These are phyloP conservation scores for Hirudinaria manillensis DNA, from an alignment of 2,888 invertebrate species.

Conservation along the genomic window DNA sequence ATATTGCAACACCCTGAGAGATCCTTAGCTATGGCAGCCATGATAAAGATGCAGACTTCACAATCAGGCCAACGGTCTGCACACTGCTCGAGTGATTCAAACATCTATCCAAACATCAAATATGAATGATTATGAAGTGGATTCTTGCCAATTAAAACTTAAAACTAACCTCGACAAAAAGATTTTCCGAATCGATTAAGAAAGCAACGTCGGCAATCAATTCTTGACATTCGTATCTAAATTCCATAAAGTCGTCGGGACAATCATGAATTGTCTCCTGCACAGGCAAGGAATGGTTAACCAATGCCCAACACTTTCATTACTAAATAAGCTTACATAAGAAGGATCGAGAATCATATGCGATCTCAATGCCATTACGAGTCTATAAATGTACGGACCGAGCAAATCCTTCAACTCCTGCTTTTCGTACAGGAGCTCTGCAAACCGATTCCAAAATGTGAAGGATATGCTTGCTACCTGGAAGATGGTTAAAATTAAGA, in stretches of 20 bases:
- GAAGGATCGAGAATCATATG: slow-evolving; percentile 96
- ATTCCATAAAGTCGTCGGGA: slow-evolving; percentile 5
- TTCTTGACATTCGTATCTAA: slow-evolving; percentile 10
- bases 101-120: slow-evolving; percentile 51
- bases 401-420: slow-evolving; percentile 74
- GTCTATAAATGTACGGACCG: slow-evolving; percentile 79
- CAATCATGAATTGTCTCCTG: slow-evolving; percentile 10
- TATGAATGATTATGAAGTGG: not conserved
- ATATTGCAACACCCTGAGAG: slow-evolving; percentile 68
- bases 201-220: not conserved
- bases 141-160: not conserved
- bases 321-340: slow-evolving; percentile 60
- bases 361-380: slow-evolving; percentile 77
- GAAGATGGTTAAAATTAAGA: slow-evolving; percentile 25
- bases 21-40: slow-evolving; percentile 90
- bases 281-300: not conserved
- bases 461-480: slow-evolving; percentile 79
- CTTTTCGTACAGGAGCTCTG: slow-evolving; percentile 84
- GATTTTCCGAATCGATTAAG: not conserved
- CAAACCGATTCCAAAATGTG: slow-evolving; percentile 89
- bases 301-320: not conserved
- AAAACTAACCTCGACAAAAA: not conserved
- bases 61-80: slow-evolving; percentile 80
- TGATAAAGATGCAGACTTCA: slow-evolving; percentile 86
- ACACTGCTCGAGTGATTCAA: slow-evolving; percentile 61